Base-by-base conservation (phyloP, 23 tunicate genomes). In the Phallusia fumigata region DNA sequence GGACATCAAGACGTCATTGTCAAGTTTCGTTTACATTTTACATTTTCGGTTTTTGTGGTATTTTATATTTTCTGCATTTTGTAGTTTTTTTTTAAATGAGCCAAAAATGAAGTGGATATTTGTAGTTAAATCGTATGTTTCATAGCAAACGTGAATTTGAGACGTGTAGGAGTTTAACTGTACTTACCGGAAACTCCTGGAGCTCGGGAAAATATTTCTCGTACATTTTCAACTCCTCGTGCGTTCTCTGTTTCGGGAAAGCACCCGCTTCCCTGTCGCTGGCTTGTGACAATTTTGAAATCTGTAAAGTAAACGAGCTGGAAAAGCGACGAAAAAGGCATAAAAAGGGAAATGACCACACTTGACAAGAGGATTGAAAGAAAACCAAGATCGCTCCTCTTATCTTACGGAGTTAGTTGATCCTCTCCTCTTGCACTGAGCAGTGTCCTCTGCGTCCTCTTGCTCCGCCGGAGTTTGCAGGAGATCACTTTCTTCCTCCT, bases 151-250 rank as follows among this genome's bases (percentile, higher is more conserved):
- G n/a, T n/a, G n/a, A n/a, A n/a, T n/a, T n/a, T n/a, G n/a, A n/a
- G n/a, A n/a, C n/a, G n/a, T n/a, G n/a, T n/a, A n/a, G n/a, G n/a
- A n/a, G n/a, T n/a, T n/a, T n/a, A n/a, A n/a, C n/a, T 40, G 47
- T 24, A 58, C 69, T 58, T 58, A 58, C 69, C 13, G 69, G 87
- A 79, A 85, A 74, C 30, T 94, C 94, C 16, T 15, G 35, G 0
- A 85, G 83, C 53, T 94, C 98, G 31, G 88, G 90, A 83, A 94
- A 94, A 75, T 89, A 94, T 65, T 76, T 72, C 32, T 88, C 94
- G 78, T 94, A 94, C 94, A 85, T 85, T 34, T 82, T 76, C 69
- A 89, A 73, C 11, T 89, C 94, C 19, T 88, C 91, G 47, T 58
- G 69, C 28, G 69, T 58, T 58, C 69, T 8, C 69, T 58, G 69